Percentiles rank a stretch among this genome's conserved stretches.
phyloP scores from a whole-genome alignment of 92 coral and sea anemone genomes.

The Epizoanthus fatuus region DNA sequence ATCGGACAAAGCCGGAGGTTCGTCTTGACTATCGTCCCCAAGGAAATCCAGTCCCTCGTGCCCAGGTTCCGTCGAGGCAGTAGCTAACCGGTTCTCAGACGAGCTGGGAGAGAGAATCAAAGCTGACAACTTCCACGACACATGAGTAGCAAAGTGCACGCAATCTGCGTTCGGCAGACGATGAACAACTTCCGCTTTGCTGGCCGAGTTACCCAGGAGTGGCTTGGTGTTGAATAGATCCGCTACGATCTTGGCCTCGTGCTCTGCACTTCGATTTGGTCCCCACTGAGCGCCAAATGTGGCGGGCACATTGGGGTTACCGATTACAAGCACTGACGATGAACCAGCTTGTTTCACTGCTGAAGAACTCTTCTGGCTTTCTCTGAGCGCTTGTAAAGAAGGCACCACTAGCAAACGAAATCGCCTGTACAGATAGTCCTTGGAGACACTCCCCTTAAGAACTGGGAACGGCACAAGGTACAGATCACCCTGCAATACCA shows the following conservation, averaged over 20 bases:
- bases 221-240: constrained; percentile 94
- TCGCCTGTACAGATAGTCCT: constrained; percentile 89
- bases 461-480: constrained; percentile 97
- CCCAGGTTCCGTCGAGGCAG: constrained; percentile 65
- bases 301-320: constrained; percentile 94
- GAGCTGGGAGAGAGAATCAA: constrained; percentile 88
- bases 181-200: constrained; percentile 80
- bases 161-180: constrained; percentile 87
- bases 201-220: constrained; percentile 86
- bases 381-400: constrained; percentile 82
- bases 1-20: constrained; percentile 89
- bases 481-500: constrained; percentile 96
- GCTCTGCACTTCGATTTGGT: constrained; percentile 93
- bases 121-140: constrained; percentile 98
- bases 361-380: constrained; percentile 57
- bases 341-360: constrained; percentile 59
- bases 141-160: constrained; percentile 98
- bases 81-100: constrained; percentile 61
- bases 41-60: constrained; percentile 81
- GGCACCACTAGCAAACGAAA: constrained; percentile 91
- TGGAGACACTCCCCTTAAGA: constrained; percentile 88
- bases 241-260: constrained; percentile 97
- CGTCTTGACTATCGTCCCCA: constrained; percentile 83
- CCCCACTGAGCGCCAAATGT: constrained; percentile 93
- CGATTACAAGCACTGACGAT: constrained; percentile 87